Evolutionary conservation across 2,797 vertebrate genomes (phyloP).

Genomic region (Lophura swinhoii): DNA sequence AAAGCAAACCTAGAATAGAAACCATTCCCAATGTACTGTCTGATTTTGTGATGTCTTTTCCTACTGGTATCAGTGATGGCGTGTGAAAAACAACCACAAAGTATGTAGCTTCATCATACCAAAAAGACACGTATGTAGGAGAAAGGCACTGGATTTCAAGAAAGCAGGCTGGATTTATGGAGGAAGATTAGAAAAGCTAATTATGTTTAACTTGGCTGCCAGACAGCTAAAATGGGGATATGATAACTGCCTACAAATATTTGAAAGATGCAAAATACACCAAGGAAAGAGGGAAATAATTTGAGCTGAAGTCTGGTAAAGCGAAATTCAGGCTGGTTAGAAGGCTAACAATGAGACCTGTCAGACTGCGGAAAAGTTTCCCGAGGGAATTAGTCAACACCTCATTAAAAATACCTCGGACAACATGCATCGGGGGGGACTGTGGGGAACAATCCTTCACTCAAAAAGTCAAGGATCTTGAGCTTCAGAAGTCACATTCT

Average conservation of each 20-base stretch:
- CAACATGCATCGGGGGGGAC: background rate
- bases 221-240: constrained; percentile 53
- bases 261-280: constrained; percentile 62
- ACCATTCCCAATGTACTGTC: background rate
- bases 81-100: constrained; percentile 62
- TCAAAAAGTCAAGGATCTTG: background rate
- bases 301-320: constrained; percentile 46
- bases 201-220: constrained; percentile 71
- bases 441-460: background rate
- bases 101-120: constrained; percentile 51
- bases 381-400: constrained; percentile 18
- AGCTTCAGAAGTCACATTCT: background rate
- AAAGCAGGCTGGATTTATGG: constrained; percentile 59
- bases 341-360: constrained; percentile 61
- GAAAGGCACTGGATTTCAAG: constrained; percentile 55
- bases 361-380: constrained; percentile 49
- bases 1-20: background rate
- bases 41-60: constrained; percentile 31
- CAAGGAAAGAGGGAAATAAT: constrained; percentile 42
- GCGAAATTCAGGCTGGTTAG: constrained; percentile 24
- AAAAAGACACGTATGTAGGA: constrained; percentile 44
- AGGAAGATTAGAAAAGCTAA: constrained; percentile 67
- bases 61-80: constrained; percentile 11
- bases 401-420: constrained; percentile 54
- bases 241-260: constrained; percentile 69